These are phyloP conservation scores for Phaedon cochleariae DNA, from an alignment of 2,888 invertebrate genomes.

Conservation along the genomic window DNA sequence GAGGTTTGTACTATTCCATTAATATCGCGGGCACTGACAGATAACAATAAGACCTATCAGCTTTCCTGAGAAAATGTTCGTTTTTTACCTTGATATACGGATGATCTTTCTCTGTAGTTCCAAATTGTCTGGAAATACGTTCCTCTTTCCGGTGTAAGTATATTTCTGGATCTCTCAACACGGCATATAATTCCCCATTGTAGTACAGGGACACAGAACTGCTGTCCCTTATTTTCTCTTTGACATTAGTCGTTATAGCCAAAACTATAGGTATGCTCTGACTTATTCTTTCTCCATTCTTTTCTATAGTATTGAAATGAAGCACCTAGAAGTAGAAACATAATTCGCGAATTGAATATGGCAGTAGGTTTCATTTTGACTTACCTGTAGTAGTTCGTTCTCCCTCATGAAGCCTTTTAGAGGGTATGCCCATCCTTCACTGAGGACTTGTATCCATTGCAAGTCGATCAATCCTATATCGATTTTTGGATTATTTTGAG, in stretches of 20 bases:
- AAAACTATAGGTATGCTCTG: constrained; percentile 95
- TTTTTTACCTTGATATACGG: constrained; percentile 80
- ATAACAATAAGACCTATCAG: too few species aligned
- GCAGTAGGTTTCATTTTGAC: background rate
- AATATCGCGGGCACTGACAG: too few species aligned
- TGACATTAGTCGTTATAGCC: constrained; percentile 75
- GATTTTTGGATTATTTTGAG: constrained; percentile 74
- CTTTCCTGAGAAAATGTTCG: too few species aligned
- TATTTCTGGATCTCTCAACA: constrained; percentile 86
- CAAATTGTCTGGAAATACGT: constrained; percentile 88
- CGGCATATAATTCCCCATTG: constrained; percentile 74
- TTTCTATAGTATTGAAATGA: constrained; percentile 86
- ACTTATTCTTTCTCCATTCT: constrained; percentile 78
- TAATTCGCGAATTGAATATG: background rate
- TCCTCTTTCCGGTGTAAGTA: constrained; percentile 94
- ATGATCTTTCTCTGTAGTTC: constrained; percentile 82
- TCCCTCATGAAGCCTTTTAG: constrained; percentile 71
- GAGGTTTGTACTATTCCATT: too few species aligned
- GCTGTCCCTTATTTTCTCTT: constrained; percentile 73
- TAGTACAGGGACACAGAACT: constrained; percentile 72
- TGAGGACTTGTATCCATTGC: constrained; percentile 87
- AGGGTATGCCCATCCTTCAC: constrained; percentile 98
- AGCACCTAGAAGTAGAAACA: constrained; percentile 66
- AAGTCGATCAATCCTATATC: constrained; percentile 83
- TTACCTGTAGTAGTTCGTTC: constrained; percentile 76